phyloP scores from a whole-genome alignment of 1,140 invertebrate genomes.

The Coboldia fuscipes region DNA sequence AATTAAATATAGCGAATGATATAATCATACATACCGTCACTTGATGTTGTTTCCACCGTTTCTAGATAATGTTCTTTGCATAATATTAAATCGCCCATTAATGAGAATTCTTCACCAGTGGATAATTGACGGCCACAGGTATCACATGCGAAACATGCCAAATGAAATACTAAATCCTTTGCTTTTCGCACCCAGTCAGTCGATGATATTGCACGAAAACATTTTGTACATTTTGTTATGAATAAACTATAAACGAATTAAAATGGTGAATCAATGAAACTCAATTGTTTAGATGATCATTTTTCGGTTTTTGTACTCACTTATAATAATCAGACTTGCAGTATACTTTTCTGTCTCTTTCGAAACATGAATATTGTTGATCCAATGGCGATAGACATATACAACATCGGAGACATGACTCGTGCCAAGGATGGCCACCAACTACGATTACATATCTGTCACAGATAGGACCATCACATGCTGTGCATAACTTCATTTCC shows the following conservation, averaged over 20 bases:
- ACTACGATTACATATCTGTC: conserved; percentile 57
- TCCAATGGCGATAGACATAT: conserved; percentile 57
- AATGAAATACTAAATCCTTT: conserved; percentile 82
- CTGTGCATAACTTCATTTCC: conserved; percentile 42
- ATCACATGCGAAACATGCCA: conserved; percentile 97
- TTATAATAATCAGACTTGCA: conserved; percentile 66
- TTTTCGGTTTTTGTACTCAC: conserved; percentile 26
- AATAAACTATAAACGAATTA: background rate
- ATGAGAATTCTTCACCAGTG: conserved; percentile 93
- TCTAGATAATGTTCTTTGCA: conserved; percentile 95
- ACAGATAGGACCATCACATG: conserved; percentile 50
- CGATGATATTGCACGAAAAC: conserved; percentile 71
- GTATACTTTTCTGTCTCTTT: conserved; percentile 54
- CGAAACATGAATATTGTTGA: conserved; percentile 56
- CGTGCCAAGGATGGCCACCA: conserved; percentile 53
- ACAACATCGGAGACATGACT: conserved; percentile 52
- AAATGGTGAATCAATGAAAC: background rate
- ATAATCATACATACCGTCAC: conserved; percentile 40
- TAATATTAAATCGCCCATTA: conserved; percentile 76
- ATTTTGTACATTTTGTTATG: conserved; percentile 80
- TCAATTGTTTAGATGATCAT: conserved; percentile 1
- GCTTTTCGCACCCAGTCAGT: conserved; percentile 95
- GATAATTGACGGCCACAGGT: conserved; percentile 90
- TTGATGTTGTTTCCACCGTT: conserved; percentile 63
- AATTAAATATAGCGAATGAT: too few relatives aligned